Percentiles rank a stretch among this genome's conserved stretches.
phyloP scores from a whole-genome alignment of 2,888 invertebrate species.

The Geotrupes spiniger region DNA sequence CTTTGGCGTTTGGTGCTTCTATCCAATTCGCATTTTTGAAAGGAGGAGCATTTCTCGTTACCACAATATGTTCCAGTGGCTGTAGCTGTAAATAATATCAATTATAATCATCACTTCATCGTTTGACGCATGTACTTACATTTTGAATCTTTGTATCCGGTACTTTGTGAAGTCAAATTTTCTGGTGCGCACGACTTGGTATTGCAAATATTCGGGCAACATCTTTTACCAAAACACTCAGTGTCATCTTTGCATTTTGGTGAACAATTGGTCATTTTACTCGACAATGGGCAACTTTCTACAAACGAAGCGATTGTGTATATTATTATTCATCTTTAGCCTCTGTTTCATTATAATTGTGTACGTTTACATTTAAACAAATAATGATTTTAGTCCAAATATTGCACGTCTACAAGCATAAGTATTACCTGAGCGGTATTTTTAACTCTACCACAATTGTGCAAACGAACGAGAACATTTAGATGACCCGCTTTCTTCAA shows the following conservation, averaged over 20 bases:
- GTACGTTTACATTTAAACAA: too few species aligned
- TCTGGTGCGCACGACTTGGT: constrained; percentile 61
- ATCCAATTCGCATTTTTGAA: constrained; percentile 68
- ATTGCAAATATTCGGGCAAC: constrained; percentile 70
- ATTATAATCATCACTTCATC: constrained; percentile 7
- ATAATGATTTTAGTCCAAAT: constrained; percentile 70
- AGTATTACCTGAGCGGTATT: constrained; percentile 55
- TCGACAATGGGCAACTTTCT: constrained; percentile 60
- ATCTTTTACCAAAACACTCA: constrained; percentile 64
- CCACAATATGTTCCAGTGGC: constrained; percentile 63
- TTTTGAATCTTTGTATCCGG: constrained; percentile 48
- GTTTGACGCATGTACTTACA: constrained; percentile 25
- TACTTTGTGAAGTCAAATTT: constrained; percentile 32
- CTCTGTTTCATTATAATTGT: too few species aligned
- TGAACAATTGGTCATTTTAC: constrained; percentile 63
- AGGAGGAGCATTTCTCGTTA: constrained; percentile 65
- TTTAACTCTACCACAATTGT: too few species aligned
- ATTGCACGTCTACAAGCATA: constrained; percentile 61
- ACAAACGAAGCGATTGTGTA: too few species aligned
- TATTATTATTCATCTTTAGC: too few species aligned
- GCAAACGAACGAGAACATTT: too few species aligned
- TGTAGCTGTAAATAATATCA: constrained; percentile 41
- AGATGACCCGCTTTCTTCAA: too few species aligned
- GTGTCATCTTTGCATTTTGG: constrained; percentile 67
- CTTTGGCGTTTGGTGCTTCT: constrained; percentile 62